Base-by-base conservation (phyloP, 2,888 invertebrate genomes). In the Phaedon cochleariae region DNA sequence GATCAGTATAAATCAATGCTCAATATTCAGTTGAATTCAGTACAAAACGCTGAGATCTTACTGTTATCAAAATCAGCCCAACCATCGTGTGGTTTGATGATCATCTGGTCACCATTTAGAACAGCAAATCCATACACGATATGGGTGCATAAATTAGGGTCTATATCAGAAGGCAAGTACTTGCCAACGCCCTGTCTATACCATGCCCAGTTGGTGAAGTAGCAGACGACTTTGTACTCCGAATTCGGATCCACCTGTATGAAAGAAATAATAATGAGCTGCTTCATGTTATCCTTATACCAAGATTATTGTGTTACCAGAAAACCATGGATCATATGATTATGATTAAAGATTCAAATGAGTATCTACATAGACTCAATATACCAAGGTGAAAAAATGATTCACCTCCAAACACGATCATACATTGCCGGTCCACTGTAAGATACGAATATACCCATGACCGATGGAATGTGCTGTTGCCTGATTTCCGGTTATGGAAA, bases 181-280 rank as follows among this genome's bases (percentile, higher is more conserved):
- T 93, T 94, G 18, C 94, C 95, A 64, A 89, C 86, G 0, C 90
- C 91, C 76, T 93, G 93, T 71, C 95, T 90, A 83, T 96, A 96
- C 94, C 95, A 96, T 22, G 96, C 94, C 96, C 96, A 96, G 79
- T 96, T 96, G 0, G 95, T 95, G 81, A 95, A 96, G 79, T 96
- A 96, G 77, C 96, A 96, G 3, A 96, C 90, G 2, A 95, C 90
- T 85, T 94, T 95, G 77, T 87, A 94, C 49, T 77, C 76, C 4
- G 80, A 79, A 60, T 73, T 72, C 10, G 67, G 64, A 63, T 82
- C 77, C 5, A 80, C 77, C 29, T 77, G 22, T 6, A 31, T 20
- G 4, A n/a, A 41, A 6, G 2, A 5, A 34, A 9, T 34, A 5
- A 9, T 34, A 2, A 10, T 34, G 6, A 34, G 10, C 4, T 9